A percentile compares a stretch with the other conserved stretches of the same genome.
Conservation (phyloP, 2,797 vertebrate species). For the Kryptopterus vitreolus region DNA sequence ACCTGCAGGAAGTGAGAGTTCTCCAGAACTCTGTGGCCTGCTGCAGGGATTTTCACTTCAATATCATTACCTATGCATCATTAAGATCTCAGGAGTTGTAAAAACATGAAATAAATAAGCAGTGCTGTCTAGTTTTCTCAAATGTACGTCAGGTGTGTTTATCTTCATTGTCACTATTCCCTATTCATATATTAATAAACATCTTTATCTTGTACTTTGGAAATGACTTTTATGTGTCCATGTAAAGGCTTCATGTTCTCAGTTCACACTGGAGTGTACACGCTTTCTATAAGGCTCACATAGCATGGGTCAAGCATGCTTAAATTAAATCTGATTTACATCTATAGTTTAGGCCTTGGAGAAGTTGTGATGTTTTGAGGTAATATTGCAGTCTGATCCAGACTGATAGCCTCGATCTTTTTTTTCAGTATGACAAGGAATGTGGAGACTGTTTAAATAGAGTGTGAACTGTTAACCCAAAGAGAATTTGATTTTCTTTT, state of each 20-base stretch:
- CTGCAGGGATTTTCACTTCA: constrained; percentile 32
- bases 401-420: not conserved
- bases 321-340: not conserved
- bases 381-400: not conserved
- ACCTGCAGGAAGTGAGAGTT: constrained; percentile 42
- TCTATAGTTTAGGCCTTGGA: not conserved
- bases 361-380: not conserved
- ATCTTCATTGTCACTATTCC: constrained; percentile 14
- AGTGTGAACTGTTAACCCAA: not conserved
- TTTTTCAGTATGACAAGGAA: not conserved
- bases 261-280: not conserved
- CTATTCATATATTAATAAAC: constrained; percentile 38
- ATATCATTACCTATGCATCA: constrained; percentile 23
- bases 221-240: constrained; percentile 18
- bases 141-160: constrained; percentile 24
- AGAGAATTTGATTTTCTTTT: constrained; percentile 26
- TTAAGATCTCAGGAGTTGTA: constrained; percentile 48
- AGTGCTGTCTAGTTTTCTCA: constrained; percentile 14
- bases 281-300: not conserved
- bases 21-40: constrained; percentile 16
- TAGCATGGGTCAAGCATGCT: not conserved
- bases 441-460: constrained; percentile 17
- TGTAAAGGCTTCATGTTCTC: not conserved
- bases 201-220: constrained; percentile 42
- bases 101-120: not conserved